Evolutionary conservation across 2,888 invertebrate genomes (phyloP).

Genomic region (Mycalesis mineus): DNA sequence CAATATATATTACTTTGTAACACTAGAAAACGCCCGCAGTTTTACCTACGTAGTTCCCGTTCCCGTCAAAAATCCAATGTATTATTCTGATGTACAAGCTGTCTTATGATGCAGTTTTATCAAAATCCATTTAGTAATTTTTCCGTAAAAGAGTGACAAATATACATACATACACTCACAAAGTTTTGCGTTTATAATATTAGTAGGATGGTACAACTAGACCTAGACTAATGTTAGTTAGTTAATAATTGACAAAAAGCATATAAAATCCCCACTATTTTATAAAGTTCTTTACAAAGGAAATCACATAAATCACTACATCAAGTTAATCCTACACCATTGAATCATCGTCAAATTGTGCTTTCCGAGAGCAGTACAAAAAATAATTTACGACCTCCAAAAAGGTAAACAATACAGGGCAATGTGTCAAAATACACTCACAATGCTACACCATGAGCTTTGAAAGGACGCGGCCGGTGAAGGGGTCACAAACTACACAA

Average conservation of each 20-base stretch:
- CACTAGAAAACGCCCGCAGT: too few relatives aligned
- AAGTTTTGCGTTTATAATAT: too few relatives aligned
- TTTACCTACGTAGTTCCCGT: too few relatives aligned
- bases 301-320: conserved; percentile 58
- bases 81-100: too few relatives aligned
- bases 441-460: conserved; percentile 54
- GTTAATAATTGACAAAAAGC: not conserved
- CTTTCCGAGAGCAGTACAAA: conserved; percentile 38
- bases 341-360: conserved; percentile 60
- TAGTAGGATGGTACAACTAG: too few relatives aligned
- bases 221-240: too few relatives aligned
- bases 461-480: conserved; percentile 32
- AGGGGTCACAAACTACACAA: conserved; percentile 31
- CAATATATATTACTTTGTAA: too few relatives aligned
- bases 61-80: too few relatives aligned
- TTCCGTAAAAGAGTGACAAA: too few relatives aligned
- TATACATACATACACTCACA: too few relatives aligned
- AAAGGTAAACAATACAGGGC: conserved; percentile 64
- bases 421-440: conserved; percentile 73
- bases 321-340: conserved; percentile 55
- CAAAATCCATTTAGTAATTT: too few relatives aligned
- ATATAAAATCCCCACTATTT: not conserved
- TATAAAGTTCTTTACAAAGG: not conserved
- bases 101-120: too few relatives aligned
- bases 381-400: conserved; percentile 65